Evolutionary conservation across 2,888 invertebrate genomes (phyloP), one percentile per base, ranked within the genome.

Genomic region (Temnothorax unifasciatus): DNA sequence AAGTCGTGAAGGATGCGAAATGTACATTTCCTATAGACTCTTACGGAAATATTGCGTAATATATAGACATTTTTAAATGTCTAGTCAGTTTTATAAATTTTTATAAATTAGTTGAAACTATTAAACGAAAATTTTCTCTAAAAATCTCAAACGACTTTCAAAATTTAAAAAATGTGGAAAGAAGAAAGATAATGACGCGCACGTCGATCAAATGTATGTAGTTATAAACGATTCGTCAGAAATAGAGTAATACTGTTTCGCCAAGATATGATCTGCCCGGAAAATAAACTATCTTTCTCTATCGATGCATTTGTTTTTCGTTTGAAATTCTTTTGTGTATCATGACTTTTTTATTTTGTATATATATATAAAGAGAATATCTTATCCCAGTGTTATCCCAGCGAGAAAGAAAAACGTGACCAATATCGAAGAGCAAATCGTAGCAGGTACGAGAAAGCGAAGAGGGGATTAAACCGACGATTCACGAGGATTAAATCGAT

Each of bases 401-500:
- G 29, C 29, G 6, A 79, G 50, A 34, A 21, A 54, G 8, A 15
- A 73, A 81, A 73, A 38, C 6, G 25, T 25, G 8, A 71, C 18
- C 25, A 68, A n/a, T 41, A 6, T 50, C 2, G 4, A 38, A 57
- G 6, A 59, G 8, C 11, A 57, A 79, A 59, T 59, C 34, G 21
- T 15, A n/a, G 38, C 11, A 38, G 2, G 1, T 21, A 15, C 13
- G 18, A 73, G n/a, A 77, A 25, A 41, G n/a, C 8, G 21, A 13
- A 44, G 8, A 79, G 13, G 34, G 21, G 29, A 34, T 68, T 54
- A 66, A 66, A 76, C 18, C n/a, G 8, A 75, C n/a, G 11, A 11
- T 47, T 61, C 64, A 52, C 38, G 29, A 29, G 29, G 3, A 29
- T 29, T 29, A 29, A 29, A 29, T 29, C 15, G 21, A 74, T 47